Conservation (phyloP, 2,113 vertebrate genomes). For the Petrocephalus microphthalmus region DNA sequence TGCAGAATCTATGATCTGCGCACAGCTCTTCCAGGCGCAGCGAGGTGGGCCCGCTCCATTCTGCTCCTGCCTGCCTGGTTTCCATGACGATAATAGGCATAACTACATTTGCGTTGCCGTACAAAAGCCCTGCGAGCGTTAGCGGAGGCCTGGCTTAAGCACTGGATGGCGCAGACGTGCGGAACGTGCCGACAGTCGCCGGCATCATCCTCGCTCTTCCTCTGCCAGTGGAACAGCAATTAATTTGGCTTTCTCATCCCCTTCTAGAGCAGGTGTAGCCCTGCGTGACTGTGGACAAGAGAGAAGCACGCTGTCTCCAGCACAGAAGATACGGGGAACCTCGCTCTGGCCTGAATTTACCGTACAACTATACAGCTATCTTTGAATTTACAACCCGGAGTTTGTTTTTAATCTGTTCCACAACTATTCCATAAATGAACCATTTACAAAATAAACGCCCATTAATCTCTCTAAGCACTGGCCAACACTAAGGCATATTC, state of each 20-base stretch:
- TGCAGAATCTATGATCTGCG: conserved; percentile 32
- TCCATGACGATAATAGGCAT: conserved; percentile 62
- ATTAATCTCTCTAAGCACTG: not conserved
- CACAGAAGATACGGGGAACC: not conserved
- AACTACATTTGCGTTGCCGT: conserved; percentile 45
- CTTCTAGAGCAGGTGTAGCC: not conserved
- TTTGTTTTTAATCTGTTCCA: not conserved
- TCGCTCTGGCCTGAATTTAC: not conserved
- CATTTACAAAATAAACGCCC: not conserved
- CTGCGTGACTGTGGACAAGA: not conserved
- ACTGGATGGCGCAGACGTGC: conserved; percentile 19
- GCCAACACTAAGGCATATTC: not conserved
- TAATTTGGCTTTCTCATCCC: not conserved
- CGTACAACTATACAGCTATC: not conserved
- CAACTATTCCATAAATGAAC: not conserved
- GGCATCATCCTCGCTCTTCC: not conserved
- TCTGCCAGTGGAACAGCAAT: not conserved
- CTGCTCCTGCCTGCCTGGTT: conserved; percentile 48
- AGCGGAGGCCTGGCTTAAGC: conserved; percentile 31
- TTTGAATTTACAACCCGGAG: not conserved
- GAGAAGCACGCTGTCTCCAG: not conserved
- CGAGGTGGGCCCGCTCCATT: conserved; percentile 33
- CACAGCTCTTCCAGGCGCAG: conserved; percentile 29
- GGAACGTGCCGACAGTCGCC: not conserved
- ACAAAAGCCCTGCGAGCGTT: conserved; percentile 33